phyloP scores from a whole-genome alignment of 30 jellyfish, hydroid and myxozoan species.

The Turritopsis dohrnii region DNA sequence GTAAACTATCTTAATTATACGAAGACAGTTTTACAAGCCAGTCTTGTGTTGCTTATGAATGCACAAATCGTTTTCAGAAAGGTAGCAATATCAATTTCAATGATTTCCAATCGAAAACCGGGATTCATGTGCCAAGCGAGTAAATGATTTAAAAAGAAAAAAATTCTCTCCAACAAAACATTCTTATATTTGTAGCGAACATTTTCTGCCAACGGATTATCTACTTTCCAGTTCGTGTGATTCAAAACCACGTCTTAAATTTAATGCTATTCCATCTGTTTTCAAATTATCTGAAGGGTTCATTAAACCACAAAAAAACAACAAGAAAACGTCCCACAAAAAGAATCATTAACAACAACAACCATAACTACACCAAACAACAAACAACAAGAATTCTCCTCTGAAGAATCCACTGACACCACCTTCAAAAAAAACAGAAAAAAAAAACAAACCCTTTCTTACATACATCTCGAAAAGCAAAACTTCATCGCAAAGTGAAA shows the following conservation, averaged over 20 bases:
- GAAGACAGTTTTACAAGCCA: no score
- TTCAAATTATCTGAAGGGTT: neutral
- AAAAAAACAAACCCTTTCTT: no score
- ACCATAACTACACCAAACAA: no score
- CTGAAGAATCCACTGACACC: neutral
- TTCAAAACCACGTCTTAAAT: neutral
- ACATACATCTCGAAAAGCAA: neutral
- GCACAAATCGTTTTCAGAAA: constrained; percentile 34
- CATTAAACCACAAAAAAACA: no score
- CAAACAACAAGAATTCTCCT: neutral
- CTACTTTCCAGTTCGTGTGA: neutral
- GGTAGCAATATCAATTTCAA: constrained; percentile 12
- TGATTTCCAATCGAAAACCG: constrained; percentile 18
- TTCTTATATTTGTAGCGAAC: constrained; percentile 28
- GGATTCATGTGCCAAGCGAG: constrained; percentile 12
- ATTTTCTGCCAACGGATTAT: constrained; percentile 33
- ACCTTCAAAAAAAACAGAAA: neutral
- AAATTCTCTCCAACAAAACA: constrained; percentile 18
- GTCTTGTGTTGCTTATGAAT: constrained; percentile 43
- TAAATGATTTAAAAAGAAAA: constrained; percentile 6
- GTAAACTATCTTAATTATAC: no score
- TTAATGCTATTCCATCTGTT: neutral
- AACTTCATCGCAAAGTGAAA: neutral
- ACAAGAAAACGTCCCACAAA: neutral
- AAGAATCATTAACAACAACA: no score